Evolutionary conservation across 2,888 invertebrate genomes (phyloP).

Genomic region (Thereva unica): DNA sequence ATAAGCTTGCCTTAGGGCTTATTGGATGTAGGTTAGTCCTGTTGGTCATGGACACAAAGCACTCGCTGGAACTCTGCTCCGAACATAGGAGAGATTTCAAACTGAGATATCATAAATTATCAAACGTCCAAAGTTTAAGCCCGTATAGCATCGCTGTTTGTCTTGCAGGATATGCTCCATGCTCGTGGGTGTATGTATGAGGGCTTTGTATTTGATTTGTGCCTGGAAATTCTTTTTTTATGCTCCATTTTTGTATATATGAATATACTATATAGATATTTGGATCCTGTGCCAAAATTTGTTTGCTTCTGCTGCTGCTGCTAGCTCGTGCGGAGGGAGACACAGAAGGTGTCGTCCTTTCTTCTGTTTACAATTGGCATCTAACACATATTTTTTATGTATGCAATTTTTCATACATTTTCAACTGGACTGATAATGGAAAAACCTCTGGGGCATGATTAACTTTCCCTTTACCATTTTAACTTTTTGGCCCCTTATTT

Average conservation of each 20-base stretch:
- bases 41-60: constrained; percentile 18
- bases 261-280: no score
- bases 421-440: constrained; percentile 5
- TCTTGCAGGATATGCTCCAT: constrained; percentile 25
- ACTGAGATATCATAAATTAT: constrained; percentile 36
- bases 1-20: constrained; percentile 5
- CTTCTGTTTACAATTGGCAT: constrained; percentile 27
- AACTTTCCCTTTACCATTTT: no score
- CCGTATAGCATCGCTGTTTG: constrained; percentile 30
- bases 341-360: constrained; percentile 6
- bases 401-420: constrained; percentile 24
- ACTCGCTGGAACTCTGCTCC: constrained; percentile 9
- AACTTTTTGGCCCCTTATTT: no score
- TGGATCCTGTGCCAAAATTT: constrained; percentile 29
- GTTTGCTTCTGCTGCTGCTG: no score
- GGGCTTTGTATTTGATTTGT: constrained; percentile 35
- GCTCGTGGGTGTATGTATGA: constrained; percentile 14
- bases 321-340: constrained; percentile 1
- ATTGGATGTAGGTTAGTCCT: not conserved
- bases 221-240: constrained; percentile 19
- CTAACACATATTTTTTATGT: constrained; percentile 16
- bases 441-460: no score
- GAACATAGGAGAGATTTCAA: constrained; percentile 27
- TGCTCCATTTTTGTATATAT: constrained; percentile 3
- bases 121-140: constrained; percentile 35